Evolutionary conservation across 2,797 vertebrate species (phyloP), one percentile per base, ranked within the genome.

Genomic region (Sphaeramia orbicularis): DNA sequence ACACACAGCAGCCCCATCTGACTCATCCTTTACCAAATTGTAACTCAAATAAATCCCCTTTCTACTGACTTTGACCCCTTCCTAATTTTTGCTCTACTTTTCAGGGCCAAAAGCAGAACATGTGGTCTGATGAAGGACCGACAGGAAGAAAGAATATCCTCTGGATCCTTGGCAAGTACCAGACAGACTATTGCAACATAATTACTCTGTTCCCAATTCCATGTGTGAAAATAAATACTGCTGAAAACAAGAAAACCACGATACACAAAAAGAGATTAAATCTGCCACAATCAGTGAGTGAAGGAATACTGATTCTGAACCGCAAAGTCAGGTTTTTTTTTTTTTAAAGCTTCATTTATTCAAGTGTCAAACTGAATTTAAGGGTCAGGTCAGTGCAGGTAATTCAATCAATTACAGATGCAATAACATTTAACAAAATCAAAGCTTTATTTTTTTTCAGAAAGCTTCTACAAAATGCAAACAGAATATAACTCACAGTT

Each of bases 21-120:
- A 77, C 77, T 88, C 72, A 74, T 73, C 63, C 72, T 48, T 43
- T 60, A 79, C 57, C 60, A 56, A 82, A 84, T 52, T 4, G 40
- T 79, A 84, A 86, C 87, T 84, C 66, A 74, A 67, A 60, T 41
- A 71, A 81, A 87, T 79, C 78, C 77, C 45, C 58, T 78, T 84
- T 68, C 75, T 80, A 73, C 80, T 42, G 61, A 74, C 71, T 72
- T 53, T 80, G 71, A 87, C 77, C 76, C 60, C 49, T 76, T 79
- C 18, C n/a, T 72, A 42, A 32, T 35, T 70, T 85, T 54, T 24
- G 42, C 77, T 80, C 52, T 68, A 16, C 68, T 61, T 58, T 76
- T n/a, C 38, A 7, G 37, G 48, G 63, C 69, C 78, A 76, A 80
- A 76, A 54, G 7, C 18, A 76, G 71, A 83, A 82, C 75, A 86